Conservation (phyloP, 1,140 invertebrate genomes). For the Drosophila azteca region DNA sequence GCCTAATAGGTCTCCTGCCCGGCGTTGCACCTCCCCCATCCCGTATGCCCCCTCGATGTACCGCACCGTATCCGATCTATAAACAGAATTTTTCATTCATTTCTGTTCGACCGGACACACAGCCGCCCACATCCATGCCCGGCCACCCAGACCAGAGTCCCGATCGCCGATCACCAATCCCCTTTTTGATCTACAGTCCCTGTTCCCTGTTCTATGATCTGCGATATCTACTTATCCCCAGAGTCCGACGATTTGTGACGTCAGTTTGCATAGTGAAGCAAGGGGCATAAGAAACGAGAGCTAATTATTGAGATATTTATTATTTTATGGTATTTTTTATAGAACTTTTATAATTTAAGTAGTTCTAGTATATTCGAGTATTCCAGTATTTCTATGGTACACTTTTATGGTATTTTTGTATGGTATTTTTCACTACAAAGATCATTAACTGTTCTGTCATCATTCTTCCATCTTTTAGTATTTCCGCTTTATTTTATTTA, state of each 20-base stretch:
- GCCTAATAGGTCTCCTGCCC: constrained; percentile 33
- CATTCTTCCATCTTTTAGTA: no score
- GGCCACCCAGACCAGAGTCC: constrained; percentile 3
- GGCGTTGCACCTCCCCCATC: background rate
- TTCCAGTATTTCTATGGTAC: no score
- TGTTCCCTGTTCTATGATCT: no score
- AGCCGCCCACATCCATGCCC: constrained; percentile 15
- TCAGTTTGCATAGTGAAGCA: constrained; percentile 11
- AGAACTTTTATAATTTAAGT: no score
- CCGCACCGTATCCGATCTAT: constrained; percentile 1
- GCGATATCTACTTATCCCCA: background rate
- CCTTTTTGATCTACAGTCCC: no score
- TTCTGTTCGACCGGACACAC: constrained; percentile 33
- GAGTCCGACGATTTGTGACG: constrained; percentile 27
- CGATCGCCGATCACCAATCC: constrained; percentile 1
- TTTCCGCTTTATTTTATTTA: no score
- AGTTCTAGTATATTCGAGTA: no score
- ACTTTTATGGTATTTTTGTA: no score
- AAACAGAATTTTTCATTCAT: constrained; percentile 68
- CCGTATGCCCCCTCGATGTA: background rate
- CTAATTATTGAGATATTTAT: background rate
- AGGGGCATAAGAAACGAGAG: no score
- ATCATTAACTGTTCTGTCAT: no score
- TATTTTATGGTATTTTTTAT: no score
- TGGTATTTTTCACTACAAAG: no score